Evolutionary conservation across 2,797 vertebrate species (phyloP).

Genomic region (Coregonus sp.): DNA sequence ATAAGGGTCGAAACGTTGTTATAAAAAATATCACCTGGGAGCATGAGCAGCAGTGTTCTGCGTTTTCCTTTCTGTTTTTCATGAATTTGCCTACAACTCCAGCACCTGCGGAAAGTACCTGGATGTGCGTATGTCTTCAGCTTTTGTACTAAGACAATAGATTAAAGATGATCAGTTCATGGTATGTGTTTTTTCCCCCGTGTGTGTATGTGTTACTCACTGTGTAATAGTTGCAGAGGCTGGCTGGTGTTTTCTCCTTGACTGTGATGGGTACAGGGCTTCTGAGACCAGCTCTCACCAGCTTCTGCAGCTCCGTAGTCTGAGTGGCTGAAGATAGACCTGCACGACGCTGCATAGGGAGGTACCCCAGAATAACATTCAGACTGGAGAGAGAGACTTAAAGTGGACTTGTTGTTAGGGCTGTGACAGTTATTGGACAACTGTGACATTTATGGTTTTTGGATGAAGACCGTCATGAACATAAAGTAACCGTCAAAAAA

Average conservation of each 20-base stretch:
- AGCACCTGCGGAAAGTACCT: no score
- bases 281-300: slow-evolving; percentile 93
- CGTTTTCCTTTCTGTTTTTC: no score
- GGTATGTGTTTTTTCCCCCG: no score
- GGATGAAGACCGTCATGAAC: slow-evolving; percentile 25
- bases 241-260: slow-evolving; percentile 92
- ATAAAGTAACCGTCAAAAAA: not conserved
- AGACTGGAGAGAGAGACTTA: slow-evolving; percentile 71
- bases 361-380: slow-evolving; percentile 85
- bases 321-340: slow-evolving; percentile 97
- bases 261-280: slow-evolving; percentile 93
- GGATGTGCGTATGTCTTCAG: no score
- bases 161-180: no score
- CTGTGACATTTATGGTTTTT: no score
- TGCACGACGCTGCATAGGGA: slow-evolving; percentile 94
- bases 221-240: slow-evolving; percentile 90
- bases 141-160: no score
- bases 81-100: no score
- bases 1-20: no score
- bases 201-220: slow-evolving; percentile 65
- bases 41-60: no score
- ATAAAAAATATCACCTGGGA: no score
- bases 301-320: slow-evolving; percentile 94
- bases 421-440: no score
- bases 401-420: not conserved